Evolutionary conservation across 1,140 invertebrate species (phyloP), one percentile per base, ranked within the genome.

Genomic region (Drosophila pseudoananassae): DNA sequence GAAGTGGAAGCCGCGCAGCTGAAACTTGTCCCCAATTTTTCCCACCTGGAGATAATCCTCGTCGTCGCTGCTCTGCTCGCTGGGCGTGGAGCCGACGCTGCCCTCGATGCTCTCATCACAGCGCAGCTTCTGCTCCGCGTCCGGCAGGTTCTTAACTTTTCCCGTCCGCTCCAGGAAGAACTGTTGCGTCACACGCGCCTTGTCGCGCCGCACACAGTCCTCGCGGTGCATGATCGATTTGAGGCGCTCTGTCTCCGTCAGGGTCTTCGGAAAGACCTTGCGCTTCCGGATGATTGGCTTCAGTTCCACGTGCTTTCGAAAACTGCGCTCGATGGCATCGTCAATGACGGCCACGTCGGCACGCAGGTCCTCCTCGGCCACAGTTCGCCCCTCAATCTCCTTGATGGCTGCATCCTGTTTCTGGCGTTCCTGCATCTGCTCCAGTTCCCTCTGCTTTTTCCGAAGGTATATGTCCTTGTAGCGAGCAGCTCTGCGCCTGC

Each of bases 1-100:
- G 31, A 82, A 91, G 33, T 91, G 90, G 36, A 90, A 91, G 36
- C 91, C 91, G 0, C 91, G 73, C 15, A 92, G 53, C 49, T 80
- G 76, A 25, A 83, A 92, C 14, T 77, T 63, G 25, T 80, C 78
- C 0, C 72, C 83, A 4, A 80, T 71, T 15, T 90, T 82, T 20
- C 91, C 91, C n/a, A 92, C 91, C 50, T 79, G 38, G 14, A 91
- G 51, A n/a, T 72, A 74, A 43, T 91, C 90, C 52, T 91, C 90
- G 27, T 91, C 90, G 17, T 91, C 82, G 49, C 84, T 90, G 33
- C 83, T 87, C 60, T 87, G 79, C 38, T 87, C 82, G 40, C 82
- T 87, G 55, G 75, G 82, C 29, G 82, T 78, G 10, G 74, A 76
- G 3, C 69, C 83, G 2, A 53, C 74, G 57, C 64, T 76, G 8